phyloP scores from a whole-genome alignment of 2,797 vertebrate genomes.

The Sebastes paucispinis region DNA sequence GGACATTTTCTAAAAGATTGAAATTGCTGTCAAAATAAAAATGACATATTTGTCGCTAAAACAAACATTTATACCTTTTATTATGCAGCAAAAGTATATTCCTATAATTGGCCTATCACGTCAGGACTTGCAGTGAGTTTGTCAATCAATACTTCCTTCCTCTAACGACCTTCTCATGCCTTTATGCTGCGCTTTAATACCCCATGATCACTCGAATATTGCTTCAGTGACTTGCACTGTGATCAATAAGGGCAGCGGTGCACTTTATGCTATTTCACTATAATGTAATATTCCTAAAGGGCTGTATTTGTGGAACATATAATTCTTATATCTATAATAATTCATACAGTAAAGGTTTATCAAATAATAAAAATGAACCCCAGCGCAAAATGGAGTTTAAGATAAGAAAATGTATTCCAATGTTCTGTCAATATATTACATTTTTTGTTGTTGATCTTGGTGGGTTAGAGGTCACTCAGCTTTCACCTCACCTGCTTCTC shows the following conservation, averaged over 20 bases:
- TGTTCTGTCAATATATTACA: neutral
- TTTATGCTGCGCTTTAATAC: constrained; percentile 27
- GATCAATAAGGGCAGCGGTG: constrained; percentile 16
- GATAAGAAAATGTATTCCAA: neutral
- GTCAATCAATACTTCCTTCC: constrained; percentile 31
- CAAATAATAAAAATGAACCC: neutral
- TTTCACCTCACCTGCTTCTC: neutral
- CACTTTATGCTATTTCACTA: neutral
- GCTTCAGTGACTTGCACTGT: constrained; percentile 4
- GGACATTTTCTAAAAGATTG: neutral
- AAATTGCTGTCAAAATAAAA: neutral
- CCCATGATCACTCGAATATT: constrained; percentile 7
- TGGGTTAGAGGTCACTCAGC: constrained; percentile 9
- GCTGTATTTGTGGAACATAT: neutral
- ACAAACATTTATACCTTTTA: neutral
- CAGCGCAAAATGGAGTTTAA: neutral
- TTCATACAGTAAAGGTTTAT: neutral
- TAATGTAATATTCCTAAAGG: neutral
- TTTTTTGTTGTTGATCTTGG: neutral
- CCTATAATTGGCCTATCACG: neutral
- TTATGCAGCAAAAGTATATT: neutral
- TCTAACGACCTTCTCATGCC: constrained; percentile 13
- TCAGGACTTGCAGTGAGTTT: neutral
- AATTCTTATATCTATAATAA: no score
- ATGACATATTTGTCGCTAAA: neutral